Evolutionary conservation across 2,113 vertebrate genomes (phyloP).

Genomic region (Nesoenas mayeri): DNA sequence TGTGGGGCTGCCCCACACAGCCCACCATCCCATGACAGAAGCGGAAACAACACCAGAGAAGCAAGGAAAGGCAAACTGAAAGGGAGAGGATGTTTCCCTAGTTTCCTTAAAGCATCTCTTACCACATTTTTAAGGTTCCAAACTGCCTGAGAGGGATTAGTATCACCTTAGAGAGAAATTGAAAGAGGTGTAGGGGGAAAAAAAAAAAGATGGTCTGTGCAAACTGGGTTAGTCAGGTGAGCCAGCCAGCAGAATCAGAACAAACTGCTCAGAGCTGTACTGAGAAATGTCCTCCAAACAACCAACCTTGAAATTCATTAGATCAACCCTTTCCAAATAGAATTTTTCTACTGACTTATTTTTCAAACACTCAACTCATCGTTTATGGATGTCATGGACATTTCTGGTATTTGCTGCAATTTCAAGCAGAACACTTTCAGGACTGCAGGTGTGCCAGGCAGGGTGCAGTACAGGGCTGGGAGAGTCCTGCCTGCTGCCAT

Average conservation of each 20-base stretch:
- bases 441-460: no score
- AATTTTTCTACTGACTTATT: neutral
- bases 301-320: neutral
- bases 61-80: neutral
- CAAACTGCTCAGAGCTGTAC: rapidly evolving
- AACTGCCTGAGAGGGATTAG: neutral
- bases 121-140: neutral
- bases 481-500: neutral
- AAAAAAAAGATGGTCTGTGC: neutral
- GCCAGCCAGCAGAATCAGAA: neutral
- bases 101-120: neutral
- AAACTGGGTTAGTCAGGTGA: neutral
- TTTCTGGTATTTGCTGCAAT: neutral
- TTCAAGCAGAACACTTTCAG: neutral
- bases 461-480: neutral
- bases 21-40: rapidly evolving
- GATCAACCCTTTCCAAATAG: neutral
- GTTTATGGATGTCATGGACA: no score
- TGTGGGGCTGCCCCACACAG: rapidly evolving
- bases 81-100: neutral
- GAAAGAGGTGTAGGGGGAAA: neutral
- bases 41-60: neutral
- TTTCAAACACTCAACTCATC: neutral
- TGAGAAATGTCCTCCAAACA: neutral
- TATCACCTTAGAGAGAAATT: neutral